These are phyloP conservation scores for Pinna nobilis DNA, from an alignment of 1,140 invertebrate species.

Conservation along the genomic window DNA sequence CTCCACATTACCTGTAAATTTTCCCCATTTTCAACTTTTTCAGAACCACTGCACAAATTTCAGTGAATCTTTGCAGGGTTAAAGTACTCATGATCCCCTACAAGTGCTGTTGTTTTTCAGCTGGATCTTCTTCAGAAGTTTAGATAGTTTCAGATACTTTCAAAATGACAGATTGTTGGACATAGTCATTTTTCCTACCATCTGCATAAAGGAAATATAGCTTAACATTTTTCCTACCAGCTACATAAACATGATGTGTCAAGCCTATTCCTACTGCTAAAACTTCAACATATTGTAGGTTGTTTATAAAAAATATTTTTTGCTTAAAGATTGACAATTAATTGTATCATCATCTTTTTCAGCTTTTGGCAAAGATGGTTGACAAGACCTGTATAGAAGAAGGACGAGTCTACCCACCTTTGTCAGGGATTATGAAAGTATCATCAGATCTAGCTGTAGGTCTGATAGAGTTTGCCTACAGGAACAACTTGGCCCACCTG, in stretches of 20 bases:
- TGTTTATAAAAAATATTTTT: not conserved
- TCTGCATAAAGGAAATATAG: too few species aligned
- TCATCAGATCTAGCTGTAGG: conserved; percentile 91
- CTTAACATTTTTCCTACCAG: too few species aligned
- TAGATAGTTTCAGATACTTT: too few species aligned
- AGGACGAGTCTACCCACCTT: conserved; percentile 95
- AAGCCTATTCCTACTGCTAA: not conserved
- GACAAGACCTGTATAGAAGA: conserved; percentile 86
- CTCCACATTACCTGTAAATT: not conserved
- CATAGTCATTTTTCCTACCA: too few species aligned
- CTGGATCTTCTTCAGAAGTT: too few species aligned
- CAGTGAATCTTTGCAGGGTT: not conserved
- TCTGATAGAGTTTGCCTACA: conserved; percentile 91
- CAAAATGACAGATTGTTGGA: too few species aligned
- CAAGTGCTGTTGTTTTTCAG: too few species aligned
- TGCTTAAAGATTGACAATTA: not conserved
- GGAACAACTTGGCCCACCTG: conserved; percentile 77
- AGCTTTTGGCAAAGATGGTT: conserved; percentile 89
- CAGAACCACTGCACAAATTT: too few species aligned
- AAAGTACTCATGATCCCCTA: too few species aligned
- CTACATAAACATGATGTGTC: not conserved
- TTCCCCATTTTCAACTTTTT: not conserved
- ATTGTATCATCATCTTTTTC: conserved; percentile 39
- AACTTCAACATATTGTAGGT: not conserved
- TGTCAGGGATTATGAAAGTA: conserved; percentile 89